A percentile compares a stretch with the other conserved stretches of the same genome.
phyloP scores from a whole-genome alignment of 1,140 invertebrate species.

The Atta texana region DNA sequence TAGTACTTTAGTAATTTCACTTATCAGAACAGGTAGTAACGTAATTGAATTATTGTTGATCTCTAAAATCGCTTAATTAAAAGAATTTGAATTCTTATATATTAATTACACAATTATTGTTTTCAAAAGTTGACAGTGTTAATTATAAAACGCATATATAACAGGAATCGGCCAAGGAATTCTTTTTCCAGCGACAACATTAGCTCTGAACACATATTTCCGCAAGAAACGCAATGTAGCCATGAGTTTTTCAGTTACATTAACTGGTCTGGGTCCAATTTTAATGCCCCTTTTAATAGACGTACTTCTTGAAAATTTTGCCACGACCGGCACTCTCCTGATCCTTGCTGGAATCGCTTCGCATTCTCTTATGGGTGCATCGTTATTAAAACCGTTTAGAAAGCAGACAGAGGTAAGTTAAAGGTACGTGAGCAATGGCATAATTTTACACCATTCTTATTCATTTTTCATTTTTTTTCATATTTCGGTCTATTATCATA shows the following conservation, averaged over 20 bases:
- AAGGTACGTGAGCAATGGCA: constrained; percentile 36
- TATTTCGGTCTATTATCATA: background rate
- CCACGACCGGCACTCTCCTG: constrained; percentile 87
- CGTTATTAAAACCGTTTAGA: constrained; percentile 88
- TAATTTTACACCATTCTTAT: background rate
- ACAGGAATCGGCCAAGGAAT: constrained; percentile 70
- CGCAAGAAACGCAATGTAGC: constrained; percentile 89
- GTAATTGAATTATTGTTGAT: background rate
- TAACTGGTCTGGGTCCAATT: constrained; percentile 91
- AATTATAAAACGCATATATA: background rate
- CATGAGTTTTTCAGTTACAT: constrained; percentile 90
- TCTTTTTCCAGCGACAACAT: constrained; percentile 71
- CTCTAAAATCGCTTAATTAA: background rate
- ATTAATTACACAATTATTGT: background rate
- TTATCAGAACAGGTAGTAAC: constrained; percentile 7
- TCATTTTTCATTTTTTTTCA: background rate
- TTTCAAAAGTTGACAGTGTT: background rate
- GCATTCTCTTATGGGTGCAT: constrained; percentile 88
- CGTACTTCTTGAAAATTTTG: constrained; percentile 61
- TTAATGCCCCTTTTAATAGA: constrained; percentile 90
- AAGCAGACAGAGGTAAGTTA: constrained; percentile 65
- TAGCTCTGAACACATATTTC: constrained; percentile 92
- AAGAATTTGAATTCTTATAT: background rate
- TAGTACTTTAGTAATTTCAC: background rate
- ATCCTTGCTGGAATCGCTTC: constrained; percentile 88